A percentile compares a stretch with the other conserved stretches of the same genome.
Evolutionary conservation across 2,888 invertebrate genomes (phyloP).

Genomic region (Rutpela maculata): DNA sequence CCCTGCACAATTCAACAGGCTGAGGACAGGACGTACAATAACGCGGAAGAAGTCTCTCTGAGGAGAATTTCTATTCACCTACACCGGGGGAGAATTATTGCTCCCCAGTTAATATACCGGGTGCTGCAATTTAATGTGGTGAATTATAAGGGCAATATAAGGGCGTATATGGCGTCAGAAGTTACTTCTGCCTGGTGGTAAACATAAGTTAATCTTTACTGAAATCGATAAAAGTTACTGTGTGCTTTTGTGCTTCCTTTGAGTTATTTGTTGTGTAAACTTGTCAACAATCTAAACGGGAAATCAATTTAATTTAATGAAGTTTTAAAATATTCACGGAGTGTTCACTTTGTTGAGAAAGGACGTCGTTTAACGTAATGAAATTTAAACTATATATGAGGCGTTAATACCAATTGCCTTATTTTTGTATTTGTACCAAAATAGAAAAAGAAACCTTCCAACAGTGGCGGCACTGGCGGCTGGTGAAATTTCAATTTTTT

Average conservation of each 20-base stretch:
- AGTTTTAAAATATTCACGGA: too few relatives aligned
- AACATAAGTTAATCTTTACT: constrained; percentile 1
- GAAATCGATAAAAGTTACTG: constrained; percentile 21
- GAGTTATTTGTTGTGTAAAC: not conserved
- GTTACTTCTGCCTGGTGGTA: not conserved
- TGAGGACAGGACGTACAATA: constrained; percentile 67
- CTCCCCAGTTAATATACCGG: constrained; percentile 30
- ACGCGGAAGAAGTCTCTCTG: constrained; percentile 62
- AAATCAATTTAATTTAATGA: not conserved
- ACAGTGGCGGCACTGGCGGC: too few relatives aligned
- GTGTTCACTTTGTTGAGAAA: too few relatives aligned
- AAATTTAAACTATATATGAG: too few relatives aligned
- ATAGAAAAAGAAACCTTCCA: too few relatives aligned
- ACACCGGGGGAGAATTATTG: constrained; percentile 42
- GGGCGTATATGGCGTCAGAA: constrained; percentile 10
- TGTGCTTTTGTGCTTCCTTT: not conserved
- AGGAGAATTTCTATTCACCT: constrained; percentile 51
- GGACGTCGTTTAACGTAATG: too few relatives aligned
- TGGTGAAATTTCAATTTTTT: too few relatives aligned
- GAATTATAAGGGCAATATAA: constrained; percentile 22
- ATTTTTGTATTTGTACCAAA: too few relatives aligned
- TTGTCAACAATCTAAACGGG: not conserved
- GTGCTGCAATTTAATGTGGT: constrained; percentile 16
- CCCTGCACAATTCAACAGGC: constrained; percentile 69
- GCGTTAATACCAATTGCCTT: too few relatives aligned